phyloP scores from a whole-genome alignment of 2,797 vertebrate genomes.

The Tapirus indicus region DNA sequence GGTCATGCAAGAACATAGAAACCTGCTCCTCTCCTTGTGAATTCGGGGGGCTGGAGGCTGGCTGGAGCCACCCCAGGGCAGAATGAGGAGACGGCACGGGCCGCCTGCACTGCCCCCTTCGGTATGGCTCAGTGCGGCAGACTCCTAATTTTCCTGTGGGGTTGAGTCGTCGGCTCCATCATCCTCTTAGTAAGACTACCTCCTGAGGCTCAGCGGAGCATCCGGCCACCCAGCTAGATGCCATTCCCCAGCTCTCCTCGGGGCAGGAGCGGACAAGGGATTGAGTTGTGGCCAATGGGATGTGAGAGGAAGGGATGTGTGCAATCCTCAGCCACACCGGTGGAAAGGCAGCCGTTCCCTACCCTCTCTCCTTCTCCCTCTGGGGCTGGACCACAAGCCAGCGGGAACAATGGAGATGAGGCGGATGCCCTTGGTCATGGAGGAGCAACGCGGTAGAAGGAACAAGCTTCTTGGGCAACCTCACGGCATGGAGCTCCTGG shows the following conservation, averaged over 20 bases:
- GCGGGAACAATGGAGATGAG: neutral
- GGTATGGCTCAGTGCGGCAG: neutral
- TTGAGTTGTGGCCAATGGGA: neutral
- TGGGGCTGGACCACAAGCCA: neutral
- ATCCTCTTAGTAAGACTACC: neutral
- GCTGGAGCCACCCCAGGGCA: neutral
- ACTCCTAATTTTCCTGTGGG: neutral
- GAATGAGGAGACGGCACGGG: neutral
- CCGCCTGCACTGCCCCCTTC: accelerated
- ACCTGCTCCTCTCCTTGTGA: neutral
- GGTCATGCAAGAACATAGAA: accelerated
- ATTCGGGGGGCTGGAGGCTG: neutral
- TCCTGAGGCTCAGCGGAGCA: neutral
- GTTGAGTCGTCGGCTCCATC: no score
- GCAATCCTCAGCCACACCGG: neutral
- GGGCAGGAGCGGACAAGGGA: neutral
- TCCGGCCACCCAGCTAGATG: neutral
- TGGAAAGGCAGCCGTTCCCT: neutral
- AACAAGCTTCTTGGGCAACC: neutral
- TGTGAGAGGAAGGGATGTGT: accelerated
- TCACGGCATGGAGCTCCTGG: neutral
- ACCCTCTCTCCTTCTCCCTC: neutral
- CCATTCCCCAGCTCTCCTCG: neutral
- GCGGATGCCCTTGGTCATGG: neutral
- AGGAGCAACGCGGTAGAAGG: accelerated